A percentile compares a stretch with the other conserved stretches of the same genome.
These are phyloP conservation scores for Brachynemurus nebulosus DNA, from an alignment of 2,888 invertebrate species.

Conservation along the genomic window DNA sequence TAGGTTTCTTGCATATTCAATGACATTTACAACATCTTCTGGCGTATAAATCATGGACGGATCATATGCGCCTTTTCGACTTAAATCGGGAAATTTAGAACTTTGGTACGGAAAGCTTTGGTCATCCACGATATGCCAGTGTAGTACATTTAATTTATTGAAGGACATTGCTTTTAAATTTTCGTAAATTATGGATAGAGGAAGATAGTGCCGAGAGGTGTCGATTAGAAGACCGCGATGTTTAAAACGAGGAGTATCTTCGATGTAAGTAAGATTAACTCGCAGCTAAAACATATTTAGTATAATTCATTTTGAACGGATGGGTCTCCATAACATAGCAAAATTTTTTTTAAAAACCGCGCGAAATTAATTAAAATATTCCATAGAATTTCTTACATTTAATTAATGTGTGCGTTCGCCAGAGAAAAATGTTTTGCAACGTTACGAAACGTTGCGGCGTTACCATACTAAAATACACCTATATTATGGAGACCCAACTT, in stretches of 20 bases:
- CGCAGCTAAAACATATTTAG: conserved; percentile 40
- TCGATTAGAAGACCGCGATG: conserved; percentile 80
- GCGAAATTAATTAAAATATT: no score
- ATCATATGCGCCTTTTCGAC: conserved; percentile 53
- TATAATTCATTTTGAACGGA: conserved; percentile 1
- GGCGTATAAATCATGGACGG: conserved; percentile 47
- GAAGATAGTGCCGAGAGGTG: conserved; percentile 73
- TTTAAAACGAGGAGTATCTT: conserved; percentile 62
- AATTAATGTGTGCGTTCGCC: no score
- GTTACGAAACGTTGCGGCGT: no score
- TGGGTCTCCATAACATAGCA: no score
- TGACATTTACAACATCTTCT: conserved; percentile 47
- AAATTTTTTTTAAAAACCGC: no score
- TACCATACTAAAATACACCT: no score
- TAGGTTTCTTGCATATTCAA: conserved; percentile 61
- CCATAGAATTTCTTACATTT: no score
- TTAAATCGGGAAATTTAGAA: conserved; percentile 48
- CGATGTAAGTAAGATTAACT: conserved; percentile 51
- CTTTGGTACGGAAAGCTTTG: conserved; percentile 86
- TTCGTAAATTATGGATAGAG: conserved; percentile 45
- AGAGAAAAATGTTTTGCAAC: no score
- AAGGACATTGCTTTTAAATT: conserved; percentile 75
- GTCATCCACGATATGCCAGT: conserved; percentile 93
- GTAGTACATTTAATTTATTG: conserved; percentile 86
- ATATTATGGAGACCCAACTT: no score